Evolutionary conservation across 2,797 vertebrate species (phyloP), one percentile per base, ranked within the genome.

Genomic region (Hirundo rustica): DNA sequence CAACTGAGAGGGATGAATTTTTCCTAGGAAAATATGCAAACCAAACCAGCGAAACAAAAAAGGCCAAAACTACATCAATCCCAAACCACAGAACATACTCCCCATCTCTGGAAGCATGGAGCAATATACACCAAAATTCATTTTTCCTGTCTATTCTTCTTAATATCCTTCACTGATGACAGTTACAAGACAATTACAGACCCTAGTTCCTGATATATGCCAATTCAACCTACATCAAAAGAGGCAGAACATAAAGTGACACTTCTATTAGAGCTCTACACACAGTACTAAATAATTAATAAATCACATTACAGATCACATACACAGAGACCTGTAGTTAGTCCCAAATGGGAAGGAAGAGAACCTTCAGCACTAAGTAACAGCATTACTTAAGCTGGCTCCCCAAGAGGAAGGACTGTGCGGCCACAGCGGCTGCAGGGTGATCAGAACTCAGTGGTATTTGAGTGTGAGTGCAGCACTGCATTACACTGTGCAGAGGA

Each of bases 391-490:
- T 10, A 26, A 75, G 54, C 10, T 16, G 34, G 47, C 77, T 92
- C 22, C 27, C 32, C 54, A 55, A 10, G 45, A 77, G 82, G 22
- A 84, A 65, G n/a, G 40, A 18, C 55, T 14, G 6, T 6, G 36
- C 1, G 0, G 1, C 1, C 34, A 7, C 36, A 23, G 6, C 6
- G 9, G n/a, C 11, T 1, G 4, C 2, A 1, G 51, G 15, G 5
- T 7, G 53, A 32, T 5, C 29, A 38, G 30, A 92, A 50, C 53
- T 26, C 72, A 54, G 17, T 0, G 16, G 16, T 40, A 32, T 19
- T 14, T 6, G 17, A 42, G 30, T 38, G 15, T 2, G 0, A 50
- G 27, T 22, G 40, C 42, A 68, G 14, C 29, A 16, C 32, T 25
- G 27, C 11, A 32, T 26, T 64, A 55, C 7, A 0, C 51, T 36